A percentile compares a stretch with the other conserved stretches of the same genome.
Evolutionary conservation across 2,113 vertebrate species (phyloP).

Genomic region (Rhagologus leucostigma): DNA sequence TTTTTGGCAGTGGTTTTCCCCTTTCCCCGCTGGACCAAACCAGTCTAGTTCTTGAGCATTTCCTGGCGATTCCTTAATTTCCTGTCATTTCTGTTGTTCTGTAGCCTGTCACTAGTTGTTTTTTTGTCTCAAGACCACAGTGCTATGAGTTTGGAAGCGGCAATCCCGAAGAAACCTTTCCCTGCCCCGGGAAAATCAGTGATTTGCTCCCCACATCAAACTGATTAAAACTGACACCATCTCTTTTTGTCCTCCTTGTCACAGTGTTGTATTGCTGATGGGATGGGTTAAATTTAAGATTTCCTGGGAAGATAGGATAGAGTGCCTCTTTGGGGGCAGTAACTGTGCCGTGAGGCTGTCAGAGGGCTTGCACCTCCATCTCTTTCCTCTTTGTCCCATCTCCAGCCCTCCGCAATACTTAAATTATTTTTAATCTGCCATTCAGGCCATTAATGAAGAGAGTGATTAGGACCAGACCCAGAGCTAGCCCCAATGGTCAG

Average conservation of each 20-base stretch:
- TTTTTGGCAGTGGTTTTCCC: slow-evolving; percentile 12
- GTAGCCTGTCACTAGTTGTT: background rate
- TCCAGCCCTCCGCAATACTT: background rate
- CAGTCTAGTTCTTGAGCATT: background rate
- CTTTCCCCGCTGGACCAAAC: background rate
- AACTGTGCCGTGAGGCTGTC: rapidly evolving
- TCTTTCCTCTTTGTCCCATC: background rate
- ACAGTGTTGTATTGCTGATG: background rate
- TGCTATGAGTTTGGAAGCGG: background rate
- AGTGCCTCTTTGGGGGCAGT: background rate
- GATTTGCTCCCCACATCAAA: background rate
- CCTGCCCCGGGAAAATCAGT: background rate
- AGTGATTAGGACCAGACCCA: background rate
- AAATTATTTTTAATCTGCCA: background rate
- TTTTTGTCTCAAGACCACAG: background rate
- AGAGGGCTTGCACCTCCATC: background rate
- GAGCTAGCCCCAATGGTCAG: background rate
- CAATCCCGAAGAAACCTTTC: background rate
- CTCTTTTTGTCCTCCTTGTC: background rate
- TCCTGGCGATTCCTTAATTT: slow-evolving; percentile 32
- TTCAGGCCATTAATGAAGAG: background rate
- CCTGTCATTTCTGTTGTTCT: background rate
- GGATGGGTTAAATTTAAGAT: background rate
- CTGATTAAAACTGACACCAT: background rate
- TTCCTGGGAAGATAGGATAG: background rate